Base-by-base conservation (phyloP, 2,888 invertebrate genomes). In the Xylophagus ater region DNA sequence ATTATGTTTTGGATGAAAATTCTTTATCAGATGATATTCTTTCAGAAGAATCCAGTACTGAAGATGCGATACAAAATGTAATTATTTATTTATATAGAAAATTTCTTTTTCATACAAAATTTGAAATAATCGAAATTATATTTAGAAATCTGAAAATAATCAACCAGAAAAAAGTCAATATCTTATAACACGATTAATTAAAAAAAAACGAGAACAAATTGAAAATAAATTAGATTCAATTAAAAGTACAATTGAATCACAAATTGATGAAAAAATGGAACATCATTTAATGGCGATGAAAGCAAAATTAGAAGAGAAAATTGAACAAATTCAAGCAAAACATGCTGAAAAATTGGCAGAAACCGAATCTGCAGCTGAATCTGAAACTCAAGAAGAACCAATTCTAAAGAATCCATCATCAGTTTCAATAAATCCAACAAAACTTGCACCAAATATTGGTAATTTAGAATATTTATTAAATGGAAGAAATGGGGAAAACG, bases 1-100 rank as follows among this genome's bases (percentile, higher is more conserved):
- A 62, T 32, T 61, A 53, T 44, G 45, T 57, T 37, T 59, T 59
- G n/a, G 39, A 31, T 8, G 21, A 12, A 12, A 23, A 24, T 17
- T 31, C 24, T 17, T 15, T 10, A 15, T 8, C 8, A 17, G 25
- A 14, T 28, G 29, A 29, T 29, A 18, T 10, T 29, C n/a, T 8
- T 29, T 4, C n/a, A 14, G 29, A 29, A 17, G n/a, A 29, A 10
- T 15, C 4, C 4, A 21, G 4, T 17, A 21, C 32, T 3, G 21
- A n/a, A n/a, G 12, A 26, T 13, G 14, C 10, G 4, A 4, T 4
- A 13, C 12, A 26, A 14, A 13, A 26, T 26, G 13, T n/a, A n/a
- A n/a, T n/a, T n/a, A n/a, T n/a, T n/a, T n/a, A n/a, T n/a, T n/a
- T n/a, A n/a, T n/a, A n/a, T n/a, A n/a, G n/a, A n/a, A n/a, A n/a